Base-by-base conservation (phyloP, 2,797 vertebrate genomes). In the Microhierax caerulescens region DNA sequence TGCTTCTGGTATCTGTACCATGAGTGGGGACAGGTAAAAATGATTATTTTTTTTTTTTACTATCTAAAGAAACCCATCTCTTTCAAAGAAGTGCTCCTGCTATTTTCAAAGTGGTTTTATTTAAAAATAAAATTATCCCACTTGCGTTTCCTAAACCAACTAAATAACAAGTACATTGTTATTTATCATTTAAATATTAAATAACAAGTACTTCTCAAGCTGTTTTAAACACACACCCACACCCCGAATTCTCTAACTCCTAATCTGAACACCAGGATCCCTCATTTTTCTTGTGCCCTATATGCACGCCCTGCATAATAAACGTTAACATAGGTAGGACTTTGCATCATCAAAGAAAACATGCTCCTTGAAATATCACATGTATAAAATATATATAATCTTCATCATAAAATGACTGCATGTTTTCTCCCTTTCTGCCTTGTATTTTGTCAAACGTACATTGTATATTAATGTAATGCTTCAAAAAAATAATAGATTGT, bases 401-500 rank as follows among this genome's bases (percentile, higher is more conserved):
- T 79, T 85, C 53, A 69, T 61, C 64, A 19, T 75, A 54, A 30
- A 36, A 39, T 5, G 17, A 45, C 65, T 79, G 65, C 16, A 4
- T 61, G 94, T 97, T 97, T 97, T 90, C 30, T 86, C 50, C 39
- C 64, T 95, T 96, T 76, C 74, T 80, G n/a, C 61, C 67, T 90
- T 68, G 74, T 70, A 59, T 91, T 91, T 92, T 88, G 67, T 80
- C 76, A 75, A 60, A 43, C 76, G 43, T 41, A 32, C 57, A 41
- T 45, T 78, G 53, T 67, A 27, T 72, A 89, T 95, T 87, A 90
- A 92, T 56, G 67, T 78, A 91, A 37, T 34, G 28, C 64, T 72
- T 91, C 73, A 64, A 73, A 91, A 91, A 95, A 85, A 92, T 57
- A 90, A 91, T 77, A 67, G 53, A 36, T 88, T 37, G 84, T 75